Percentiles rank a stretch among this genome's conserved stretches.
These are phyloP conservation scores for Lophius americanus DNA, from an alignment of 2,797 vertebrate species.

Conservation along the genomic window DNA sequence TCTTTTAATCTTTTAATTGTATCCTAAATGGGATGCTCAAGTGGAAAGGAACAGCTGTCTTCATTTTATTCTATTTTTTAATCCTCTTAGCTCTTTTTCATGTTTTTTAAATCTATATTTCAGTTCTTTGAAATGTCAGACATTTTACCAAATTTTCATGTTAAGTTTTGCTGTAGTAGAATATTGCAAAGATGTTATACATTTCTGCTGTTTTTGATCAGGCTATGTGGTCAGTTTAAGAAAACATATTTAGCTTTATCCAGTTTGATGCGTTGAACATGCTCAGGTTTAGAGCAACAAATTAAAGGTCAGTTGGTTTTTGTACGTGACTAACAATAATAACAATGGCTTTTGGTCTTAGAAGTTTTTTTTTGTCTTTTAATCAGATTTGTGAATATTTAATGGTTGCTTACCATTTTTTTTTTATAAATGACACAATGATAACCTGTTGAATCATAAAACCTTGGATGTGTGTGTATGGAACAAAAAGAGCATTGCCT, in stretches of 20 bases:
- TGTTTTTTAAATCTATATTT: slow-evolving; percentile 28
- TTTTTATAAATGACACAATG: slow-evolving; percentile 30
- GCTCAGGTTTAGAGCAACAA: slow-evolving; percentile 53
- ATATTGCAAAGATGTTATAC: slow-evolving; percentile 25
- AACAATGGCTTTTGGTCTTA: slow-evolving; percentile 16
- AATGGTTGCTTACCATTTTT: slow-evolving; percentile 25
- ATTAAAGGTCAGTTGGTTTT: slow-evolving; percentile 27
- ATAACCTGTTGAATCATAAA: slow-evolving; percentile 7
- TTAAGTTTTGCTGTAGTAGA: slow-evolving; percentile 8
- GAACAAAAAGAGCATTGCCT: slow-evolving; percentile 49
- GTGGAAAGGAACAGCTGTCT: slow-evolving; percentile 10
- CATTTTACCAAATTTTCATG: slow-evolving; percentile 10
- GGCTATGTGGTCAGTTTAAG: slow-evolving; percentile 28
- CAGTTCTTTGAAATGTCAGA: slow-evolving; percentile 27
- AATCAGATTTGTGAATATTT: slow-evolving; percentile 23
- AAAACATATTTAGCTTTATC: slow-evolving; percentile 50
- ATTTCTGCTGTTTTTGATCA: slow-evolving; percentile 41
- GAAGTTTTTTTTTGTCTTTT: slow-evolving; percentile 1
- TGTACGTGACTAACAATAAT: slow-evolving; percentile 23
- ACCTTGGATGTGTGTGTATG: slow-evolving; percentile 21
- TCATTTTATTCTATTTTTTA: slow-evolving; percentile 5
- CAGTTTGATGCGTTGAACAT: slow-evolving; percentile 58
- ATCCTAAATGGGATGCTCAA: slow-evolving; percentile 20
- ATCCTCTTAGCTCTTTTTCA: neutral
- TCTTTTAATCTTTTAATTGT: neutral